phyloP scores from a whole-genome alignment of 2,113 vertebrate genomes.

The Acrocephalus kingi region DNA sequence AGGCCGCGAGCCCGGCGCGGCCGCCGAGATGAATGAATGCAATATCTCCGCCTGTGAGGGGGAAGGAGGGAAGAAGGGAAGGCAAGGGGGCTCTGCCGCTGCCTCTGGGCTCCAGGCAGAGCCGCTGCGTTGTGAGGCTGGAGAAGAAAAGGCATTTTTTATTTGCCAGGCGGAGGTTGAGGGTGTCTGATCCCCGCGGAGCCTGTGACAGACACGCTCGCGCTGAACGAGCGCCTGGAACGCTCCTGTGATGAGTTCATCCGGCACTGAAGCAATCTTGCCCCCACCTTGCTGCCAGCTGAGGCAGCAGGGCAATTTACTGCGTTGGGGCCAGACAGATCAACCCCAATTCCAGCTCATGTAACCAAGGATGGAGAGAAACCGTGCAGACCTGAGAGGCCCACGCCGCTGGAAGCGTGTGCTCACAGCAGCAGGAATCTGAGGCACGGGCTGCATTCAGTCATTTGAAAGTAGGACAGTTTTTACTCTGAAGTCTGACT shows the following conservation, averaged over 20 bases:
- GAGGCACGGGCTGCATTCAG: background rate
- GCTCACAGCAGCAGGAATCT: rapidly evolving
- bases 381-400: background rate
- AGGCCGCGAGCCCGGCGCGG: background rate
- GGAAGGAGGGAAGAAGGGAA: slow-evolving; percentile 1
- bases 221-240: background rate
- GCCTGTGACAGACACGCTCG: background rate
- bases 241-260: slow-evolving; percentile 14
- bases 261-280: background rate
- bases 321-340: background rate
- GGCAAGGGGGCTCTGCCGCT: background rate
- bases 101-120: background rate
- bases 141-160: slow-evolving; percentile 37
- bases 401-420: rapidly evolving
- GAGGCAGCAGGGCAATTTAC: background rate
- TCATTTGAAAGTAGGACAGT: slow-evolving; percentile 6
- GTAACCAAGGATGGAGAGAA: background rate
- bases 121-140: background rate
- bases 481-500: background rate
- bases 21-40: slow-evolving; percentile 20
- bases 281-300: background rate
- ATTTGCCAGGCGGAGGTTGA: background rate
- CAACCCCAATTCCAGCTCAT: rapidly evolving
- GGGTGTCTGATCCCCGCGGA: background rate
- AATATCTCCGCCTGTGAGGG: background rate